A percentile compares a stretch with the other conserved stretches of the same genome.
phyloP scores from a whole-genome alignment of 2,797 vertebrate species.

The Pseudochaenichthys georgianus region DNA sequence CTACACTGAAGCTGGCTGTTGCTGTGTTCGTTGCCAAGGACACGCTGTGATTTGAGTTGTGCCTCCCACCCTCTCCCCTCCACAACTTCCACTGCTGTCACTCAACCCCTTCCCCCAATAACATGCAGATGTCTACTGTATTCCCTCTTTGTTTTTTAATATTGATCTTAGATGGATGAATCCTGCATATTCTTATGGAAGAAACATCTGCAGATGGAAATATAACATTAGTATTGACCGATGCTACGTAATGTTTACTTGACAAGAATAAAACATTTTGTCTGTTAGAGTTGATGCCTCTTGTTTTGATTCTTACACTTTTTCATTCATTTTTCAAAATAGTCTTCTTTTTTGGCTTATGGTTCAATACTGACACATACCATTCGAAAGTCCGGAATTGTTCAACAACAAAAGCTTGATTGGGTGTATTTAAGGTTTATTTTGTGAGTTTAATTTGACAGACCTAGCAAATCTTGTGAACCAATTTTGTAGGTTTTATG shows the following conservation, averaged over 20 bases:
- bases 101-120: constrained; percentile 23
- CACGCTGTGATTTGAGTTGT: constrained; percentile 45
- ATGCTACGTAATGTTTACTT: constrained; percentile 42
- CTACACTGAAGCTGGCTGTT: constrained; percentile 23
- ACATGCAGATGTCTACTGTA: constrained; percentile 23
- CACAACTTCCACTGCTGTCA: constrained; percentile 31
- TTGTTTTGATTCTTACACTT: constrained; percentile 2
- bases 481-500: neutral
- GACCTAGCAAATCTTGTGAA: neutral
- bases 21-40: constrained; percentile 48
- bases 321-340: neutral
- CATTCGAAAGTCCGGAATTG: too few species aligned
- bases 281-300: constrained; percentile 36
- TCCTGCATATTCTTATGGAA: neutral
- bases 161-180: constrained; percentile 11
- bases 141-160: constrained; percentile 6
- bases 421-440: neutral
- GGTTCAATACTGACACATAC: constrained; percentile 1
- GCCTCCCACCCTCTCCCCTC: constrained; percentile 44
- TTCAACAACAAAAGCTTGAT: neutral
- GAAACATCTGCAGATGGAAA: constrained; percentile 33
- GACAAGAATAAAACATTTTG: constrained; percentile 70
- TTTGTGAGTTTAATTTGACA: neutral
- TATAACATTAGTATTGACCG: constrained; percentile 60
- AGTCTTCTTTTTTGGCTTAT: neutral